These are phyloP conservation scores for Altica lythri DNA, from an alignment of 2,888 invertebrate species.

Conservation along the genomic window DNA sequence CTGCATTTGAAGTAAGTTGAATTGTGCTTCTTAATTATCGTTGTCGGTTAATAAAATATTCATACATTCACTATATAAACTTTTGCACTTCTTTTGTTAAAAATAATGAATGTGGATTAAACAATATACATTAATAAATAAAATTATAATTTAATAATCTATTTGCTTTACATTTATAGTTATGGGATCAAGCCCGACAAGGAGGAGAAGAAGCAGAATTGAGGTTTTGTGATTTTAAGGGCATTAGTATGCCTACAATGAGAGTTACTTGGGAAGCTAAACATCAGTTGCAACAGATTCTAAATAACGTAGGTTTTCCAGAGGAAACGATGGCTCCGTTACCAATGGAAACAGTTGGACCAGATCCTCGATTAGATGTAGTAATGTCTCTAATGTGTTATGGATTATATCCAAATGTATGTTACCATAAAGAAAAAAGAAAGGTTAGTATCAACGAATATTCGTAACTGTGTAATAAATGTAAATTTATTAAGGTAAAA, in stretches of 20 bases:
- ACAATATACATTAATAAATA: too few relatives aligned
- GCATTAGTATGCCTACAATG: slow-evolving; percentile 85
- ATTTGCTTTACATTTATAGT: slow-evolving; percentile 50
- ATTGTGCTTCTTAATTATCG: neutral
- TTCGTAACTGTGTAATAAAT: neutral
- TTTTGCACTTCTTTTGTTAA: too few relatives aligned
- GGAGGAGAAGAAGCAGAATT: slow-evolving; percentile 78
- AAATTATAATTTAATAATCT: too few relatives aligned
- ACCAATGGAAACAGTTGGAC: slow-evolving; percentile 74
- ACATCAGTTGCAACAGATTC: slow-evolving; percentile 64
- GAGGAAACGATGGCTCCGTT: slow-evolving; percentile 82
- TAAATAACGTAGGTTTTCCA: slow-evolving; percentile 81
- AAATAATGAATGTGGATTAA: too few relatives aligned
- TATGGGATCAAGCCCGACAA: slow-evolving; percentile 72
- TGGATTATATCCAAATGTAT: slow-evolving; percentile 97
- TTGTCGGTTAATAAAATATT: too few relatives aligned
- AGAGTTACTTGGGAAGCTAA: slow-evolving; percentile 92
- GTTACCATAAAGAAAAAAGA: slow-evolving; percentile 92
- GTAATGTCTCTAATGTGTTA: slow-evolving; percentile 84
- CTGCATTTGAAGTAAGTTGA: slow-evolving; percentile 75
- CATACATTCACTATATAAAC: too few relatives aligned
- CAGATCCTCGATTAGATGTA: slow-evolving; percentile 80
- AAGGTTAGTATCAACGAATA: slow-evolving; percentile 64
- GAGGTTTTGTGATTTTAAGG: slow-evolving; percentile 87
- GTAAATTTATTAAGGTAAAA: too few relatives aligned